Conservation (phyloP, 2,113 vertebrate species). For the Nyctereutes procyonoides region DNA sequence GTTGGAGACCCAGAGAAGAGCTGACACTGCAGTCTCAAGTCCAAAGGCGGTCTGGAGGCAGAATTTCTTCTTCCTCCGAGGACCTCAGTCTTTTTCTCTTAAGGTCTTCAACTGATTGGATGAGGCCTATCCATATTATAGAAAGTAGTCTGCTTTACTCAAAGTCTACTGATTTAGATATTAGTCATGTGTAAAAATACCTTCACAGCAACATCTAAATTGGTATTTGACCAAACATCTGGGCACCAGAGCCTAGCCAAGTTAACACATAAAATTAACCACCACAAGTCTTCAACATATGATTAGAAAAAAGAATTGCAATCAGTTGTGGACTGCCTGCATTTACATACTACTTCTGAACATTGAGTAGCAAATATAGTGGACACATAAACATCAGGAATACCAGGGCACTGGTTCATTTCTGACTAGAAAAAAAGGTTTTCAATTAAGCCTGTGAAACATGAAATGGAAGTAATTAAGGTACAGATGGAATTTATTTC, state of each 20-base stretch:
- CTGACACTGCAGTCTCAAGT: not conserved
- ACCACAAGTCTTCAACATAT: not conserved
- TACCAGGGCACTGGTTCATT: slow-evolving; percentile 61
- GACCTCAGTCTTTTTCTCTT: not conserved
- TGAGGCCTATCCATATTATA: not conserved
- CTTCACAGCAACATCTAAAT: not conserved
- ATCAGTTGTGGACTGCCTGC: not conserved
- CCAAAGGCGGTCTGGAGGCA: not conserved
- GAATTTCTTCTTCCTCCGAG: slow-evolving; percentile 22
- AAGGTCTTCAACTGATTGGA: not conserved
- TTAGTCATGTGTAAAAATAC: not conserved
- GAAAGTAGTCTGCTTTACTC: not conserved
- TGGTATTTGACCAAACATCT: slow-evolving; percentile 3
- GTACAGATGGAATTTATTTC: slow-evolving; percentile 63
- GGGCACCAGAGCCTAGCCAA: not conserved
- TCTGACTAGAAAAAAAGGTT: slow-evolving; percentile 72
- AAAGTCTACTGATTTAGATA: not conserved
- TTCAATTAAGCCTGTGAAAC: slow-evolving; percentile 54
- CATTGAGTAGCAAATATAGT: not conserved
- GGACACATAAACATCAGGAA: slow-evolving; percentile 7
- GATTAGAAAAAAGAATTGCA: not conserved
- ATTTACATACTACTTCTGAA: slow-evolving; percentile 12
- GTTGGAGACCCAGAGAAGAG: not conserved
- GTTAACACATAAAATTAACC: not conserved
- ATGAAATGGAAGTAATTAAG: slow-evolving; percentile 70